Percentiles rank a stretch among this genome's conserved stretches.
phyloP scores from a whole-genome alignment of 2,888 invertebrate species.

The Campoplex nolae region DNA sequence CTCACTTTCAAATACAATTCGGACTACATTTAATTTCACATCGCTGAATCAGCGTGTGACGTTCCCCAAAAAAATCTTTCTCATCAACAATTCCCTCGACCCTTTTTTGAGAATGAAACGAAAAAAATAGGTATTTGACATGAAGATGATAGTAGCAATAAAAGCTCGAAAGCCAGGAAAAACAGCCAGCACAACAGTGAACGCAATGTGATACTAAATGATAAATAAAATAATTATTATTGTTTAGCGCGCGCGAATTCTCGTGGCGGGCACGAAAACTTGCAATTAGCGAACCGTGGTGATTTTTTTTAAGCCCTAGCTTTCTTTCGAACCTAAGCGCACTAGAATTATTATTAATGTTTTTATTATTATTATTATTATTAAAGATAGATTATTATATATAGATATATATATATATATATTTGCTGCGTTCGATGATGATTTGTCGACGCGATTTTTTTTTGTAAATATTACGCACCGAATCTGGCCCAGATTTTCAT shows the following conservation, averaged over 20 bases:
- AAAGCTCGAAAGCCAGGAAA: conserved; percentile 78
- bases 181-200: conserved; percentile 83
- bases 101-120: too few relatives aligned
- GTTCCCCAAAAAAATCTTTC: too few relatives aligned
- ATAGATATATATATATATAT: conserved; percentile 51
- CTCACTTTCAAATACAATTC: not conserved
- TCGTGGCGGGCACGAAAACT: conserved; percentile 73
- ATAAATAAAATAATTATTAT: conserved; percentile 84
- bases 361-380: conserved; percentile 50
- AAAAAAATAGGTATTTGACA: not conserved
- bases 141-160: conserved; percentile 16
- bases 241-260: conserved; percentile 79
- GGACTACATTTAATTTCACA: not conserved
- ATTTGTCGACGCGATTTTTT: conserved; percentile 36
- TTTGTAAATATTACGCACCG: conserved; percentile 66
- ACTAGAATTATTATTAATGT: conserved; percentile 54
- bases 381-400: conserved; percentile 35
- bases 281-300: conserved; percentile 70
- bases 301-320: conserved; percentile 63
- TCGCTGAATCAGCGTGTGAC: too few relatives aligned
- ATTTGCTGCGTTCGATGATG: conserved; percentile 27
- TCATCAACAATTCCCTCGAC: not conserved
- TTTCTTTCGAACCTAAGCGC: conserved; percentile 65
- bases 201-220: conserved; percentile 85
- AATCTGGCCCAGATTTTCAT: conserved; percentile 60